Percentiles rank a stretch among this genome's conserved stretches.
phyloP scores from a whole-genome alignment of 2,113 vertebrate genomes.

The Nycticryphes semicollaris region DNA sequence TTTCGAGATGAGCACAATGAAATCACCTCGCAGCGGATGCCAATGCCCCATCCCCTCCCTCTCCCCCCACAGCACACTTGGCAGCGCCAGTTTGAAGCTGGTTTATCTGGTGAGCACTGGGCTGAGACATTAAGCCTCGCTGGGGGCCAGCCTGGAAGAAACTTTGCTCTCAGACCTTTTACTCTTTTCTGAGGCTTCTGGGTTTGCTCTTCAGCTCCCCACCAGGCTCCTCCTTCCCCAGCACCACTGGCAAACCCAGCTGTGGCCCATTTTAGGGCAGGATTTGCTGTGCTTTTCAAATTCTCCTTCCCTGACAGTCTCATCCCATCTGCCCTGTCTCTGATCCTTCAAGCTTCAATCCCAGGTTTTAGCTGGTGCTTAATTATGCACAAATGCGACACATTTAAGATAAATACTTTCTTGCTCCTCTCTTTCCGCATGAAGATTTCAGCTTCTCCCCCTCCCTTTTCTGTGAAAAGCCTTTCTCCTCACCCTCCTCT shows the following conservation, averaged over 20 bases:
- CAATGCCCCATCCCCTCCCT: neutral
- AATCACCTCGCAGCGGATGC: neutral
- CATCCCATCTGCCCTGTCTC: neutral
- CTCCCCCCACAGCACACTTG: neutral
- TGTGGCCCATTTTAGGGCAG: neutral
- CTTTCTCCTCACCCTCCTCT: too few species aligned
- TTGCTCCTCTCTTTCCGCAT: neutral
- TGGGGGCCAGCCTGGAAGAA: neutral
- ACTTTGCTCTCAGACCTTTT: neutral
- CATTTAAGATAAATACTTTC: neutral
- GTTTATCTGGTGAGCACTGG: neutral
- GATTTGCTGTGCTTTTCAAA: neutral
- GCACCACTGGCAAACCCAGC: neutral
- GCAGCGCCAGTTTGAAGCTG: neutral
- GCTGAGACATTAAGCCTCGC: neutral
- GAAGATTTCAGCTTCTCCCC: neutral
- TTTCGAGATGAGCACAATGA: neutral
- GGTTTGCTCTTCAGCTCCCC: neutral
- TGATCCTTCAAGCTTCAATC: neutral
- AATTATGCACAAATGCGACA: neutral
- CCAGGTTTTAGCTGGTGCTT: neutral
- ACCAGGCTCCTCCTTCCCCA: neutral
- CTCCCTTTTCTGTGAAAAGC: neutral
- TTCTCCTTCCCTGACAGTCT: neutral
- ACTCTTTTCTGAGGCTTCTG: neutral